Evolutionary conservation across 2,888 invertebrate genomes (phyloP).

Genomic region (Yponomeuta sedellus): DNA sequence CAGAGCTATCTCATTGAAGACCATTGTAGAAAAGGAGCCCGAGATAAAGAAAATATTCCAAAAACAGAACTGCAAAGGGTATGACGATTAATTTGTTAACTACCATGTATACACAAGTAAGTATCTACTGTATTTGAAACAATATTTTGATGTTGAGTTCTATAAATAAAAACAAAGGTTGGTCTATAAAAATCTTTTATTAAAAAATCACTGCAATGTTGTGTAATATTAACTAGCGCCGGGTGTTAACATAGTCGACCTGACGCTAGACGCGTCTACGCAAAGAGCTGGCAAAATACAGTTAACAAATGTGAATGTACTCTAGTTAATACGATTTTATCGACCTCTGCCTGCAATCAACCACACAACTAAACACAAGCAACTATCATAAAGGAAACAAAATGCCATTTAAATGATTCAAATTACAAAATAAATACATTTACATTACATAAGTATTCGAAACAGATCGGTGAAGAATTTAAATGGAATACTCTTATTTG

Average conservation of each 20-base stretch:
- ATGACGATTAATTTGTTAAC: slow-evolving; percentile 14
- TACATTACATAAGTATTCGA: slow-evolving; percentile 29
- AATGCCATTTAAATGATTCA: slow-evolving; percentile 51
- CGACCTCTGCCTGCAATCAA: slow-evolving; percentile 33
- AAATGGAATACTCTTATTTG: slow-evolving; percentile 11
- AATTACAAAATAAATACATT: slow-evolving; percentile 64
- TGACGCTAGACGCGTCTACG: slow-evolving; percentile 40
- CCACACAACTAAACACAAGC: slow-evolving; percentile 60
- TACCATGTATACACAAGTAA: neutral
- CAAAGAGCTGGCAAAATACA: slow-evolving; percentile 50
- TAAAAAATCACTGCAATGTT: slow-evolving; percentile 70
- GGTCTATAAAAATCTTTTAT: slow-evolving; percentile 73
- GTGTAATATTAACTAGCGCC: slow-evolving; percentile 39
- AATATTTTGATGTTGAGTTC: neutral
- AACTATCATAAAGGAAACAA: slow-evolving; percentile 48
- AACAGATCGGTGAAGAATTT: slow-evolving; percentile 5
- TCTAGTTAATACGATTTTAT: neutral
- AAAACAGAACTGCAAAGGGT: slow-evolving; percentile 34
- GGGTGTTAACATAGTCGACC: slow-evolving; percentile 17
- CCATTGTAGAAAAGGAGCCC: slow-evolving; percentile 29
- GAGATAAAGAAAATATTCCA: slow-evolving; percentile 50
- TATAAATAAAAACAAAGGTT: slow-evolving; percentile 29
- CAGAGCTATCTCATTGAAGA: slow-evolving; percentile 2
- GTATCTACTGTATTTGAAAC: neutral
- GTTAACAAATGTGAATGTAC: slow-evolving; percentile 38